These are phyloP conservation scores for Scaeva pyrastri DNA, from an alignment of 2,888 invertebrate genomes.

Conservation along the genomic window DNA sequence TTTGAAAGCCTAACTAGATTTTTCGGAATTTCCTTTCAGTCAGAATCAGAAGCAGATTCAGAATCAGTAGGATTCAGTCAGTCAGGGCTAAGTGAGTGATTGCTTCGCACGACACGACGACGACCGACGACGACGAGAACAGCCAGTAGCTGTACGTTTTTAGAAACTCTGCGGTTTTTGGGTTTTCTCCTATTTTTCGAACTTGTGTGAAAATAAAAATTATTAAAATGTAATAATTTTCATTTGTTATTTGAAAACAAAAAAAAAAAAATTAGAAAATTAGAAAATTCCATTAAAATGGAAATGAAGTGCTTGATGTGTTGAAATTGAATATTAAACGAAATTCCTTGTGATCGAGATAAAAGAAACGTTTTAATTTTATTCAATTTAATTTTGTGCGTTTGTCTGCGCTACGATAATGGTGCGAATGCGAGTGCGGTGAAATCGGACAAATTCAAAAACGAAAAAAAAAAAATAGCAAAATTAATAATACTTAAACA, in stretches of 20 bases:
- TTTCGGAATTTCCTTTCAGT: constrained; percentile 64
- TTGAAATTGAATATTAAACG: constrained; percentile 33
- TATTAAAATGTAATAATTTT: not conserved
- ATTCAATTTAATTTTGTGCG: not conserved
- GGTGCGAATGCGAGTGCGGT: constrained; percentile 17
- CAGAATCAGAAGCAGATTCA: constrained; percentile 16
- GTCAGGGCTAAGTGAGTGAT: constrained; percentile 74
- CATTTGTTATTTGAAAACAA: not conserved
- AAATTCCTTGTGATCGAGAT: constrained; percentile 11
- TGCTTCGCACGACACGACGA: constrained; percentile 62
- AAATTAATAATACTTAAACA: constrained; percentile 46
- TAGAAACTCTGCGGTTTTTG: constrained; percentile 7
- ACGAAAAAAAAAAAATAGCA: not conserved
- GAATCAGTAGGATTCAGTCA: constrained; percentile 48
- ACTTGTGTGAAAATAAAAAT: constrained; percentile 4
- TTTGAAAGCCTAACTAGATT: constrained; percentile 53
- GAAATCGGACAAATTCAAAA: not conserved
- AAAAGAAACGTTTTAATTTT: constrained; percentile 6
- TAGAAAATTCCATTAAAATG: not conserved
- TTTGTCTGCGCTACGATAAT: too few species aligned
- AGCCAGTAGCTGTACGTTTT: too few species aligned
- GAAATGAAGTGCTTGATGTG: constrained; percentile 39
- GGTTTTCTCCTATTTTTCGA: not conserved
- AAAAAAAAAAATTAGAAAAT: constrained; percentile 11
- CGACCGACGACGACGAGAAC: constrained; percentile 49